Conservation (phyloP, 2,888 invertebrate genomes). For the Scaptomyza caliginosa region DNA sequence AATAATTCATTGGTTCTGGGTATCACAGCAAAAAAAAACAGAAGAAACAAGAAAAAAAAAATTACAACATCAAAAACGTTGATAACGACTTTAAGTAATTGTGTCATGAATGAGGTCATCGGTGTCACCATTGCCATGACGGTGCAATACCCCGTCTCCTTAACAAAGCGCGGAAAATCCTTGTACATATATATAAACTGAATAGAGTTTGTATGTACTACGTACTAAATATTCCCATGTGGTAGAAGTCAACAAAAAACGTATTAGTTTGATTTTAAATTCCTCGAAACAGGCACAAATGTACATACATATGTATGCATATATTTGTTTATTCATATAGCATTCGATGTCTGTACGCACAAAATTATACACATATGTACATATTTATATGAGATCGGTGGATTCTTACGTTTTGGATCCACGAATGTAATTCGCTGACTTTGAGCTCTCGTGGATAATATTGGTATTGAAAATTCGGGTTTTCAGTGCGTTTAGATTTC, state of each 20-base stretch:
- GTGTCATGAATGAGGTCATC: conserved; percentile 40
- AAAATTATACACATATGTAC: not conserved
- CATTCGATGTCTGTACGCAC: not conserved
- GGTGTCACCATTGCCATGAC: no score
- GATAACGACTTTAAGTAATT: not conserved
- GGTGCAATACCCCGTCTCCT: no score
- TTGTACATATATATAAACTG: no score
- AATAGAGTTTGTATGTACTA: no score
- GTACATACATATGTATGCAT: conserved; percentile 2
- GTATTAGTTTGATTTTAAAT: conserved; percentile 17
- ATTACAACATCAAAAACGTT: no score
- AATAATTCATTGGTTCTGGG: no score
- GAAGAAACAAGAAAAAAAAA: no score
- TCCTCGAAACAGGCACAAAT: not conserved
- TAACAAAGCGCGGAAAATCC: not conserved
- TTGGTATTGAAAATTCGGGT: conserved; percentile 24
- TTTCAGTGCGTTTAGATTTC: conserved; percentile 24
- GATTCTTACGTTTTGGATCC: conserved; percentile 34
- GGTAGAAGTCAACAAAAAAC: not conserved
- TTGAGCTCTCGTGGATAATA: conserved; percentile 23
- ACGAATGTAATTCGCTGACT: conserved; percentile 26
- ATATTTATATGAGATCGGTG: conserved; percentile 16
- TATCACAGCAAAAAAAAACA: no score
- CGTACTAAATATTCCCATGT: not conserved
- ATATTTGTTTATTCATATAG: not conserved